A percentile compares a stretch with the other conserved stretches of the same genome.
Conservation (phyloP, 2,113 vertebrate species). For the Butorides virescens region DNA sequence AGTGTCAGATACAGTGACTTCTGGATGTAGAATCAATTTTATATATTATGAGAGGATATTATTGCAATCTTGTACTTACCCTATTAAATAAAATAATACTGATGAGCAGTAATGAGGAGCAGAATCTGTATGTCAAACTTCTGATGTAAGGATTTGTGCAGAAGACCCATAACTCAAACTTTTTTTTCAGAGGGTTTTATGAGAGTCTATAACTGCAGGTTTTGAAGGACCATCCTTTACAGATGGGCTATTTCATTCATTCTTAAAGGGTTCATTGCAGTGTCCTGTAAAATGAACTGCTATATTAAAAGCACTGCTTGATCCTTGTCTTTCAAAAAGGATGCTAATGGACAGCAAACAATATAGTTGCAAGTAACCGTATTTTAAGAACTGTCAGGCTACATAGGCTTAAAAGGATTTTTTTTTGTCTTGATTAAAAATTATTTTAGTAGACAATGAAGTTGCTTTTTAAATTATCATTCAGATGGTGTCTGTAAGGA, state of each 20-base stretch:
- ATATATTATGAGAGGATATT: background rate
- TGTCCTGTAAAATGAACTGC: background rate
- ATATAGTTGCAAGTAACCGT: background rate
- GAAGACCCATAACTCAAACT: background rate
- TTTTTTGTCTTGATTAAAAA: background rate
- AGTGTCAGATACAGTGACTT: background rate
- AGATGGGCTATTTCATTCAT: background rate
- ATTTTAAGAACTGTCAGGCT: background rate
- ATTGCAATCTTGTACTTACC: background rate
- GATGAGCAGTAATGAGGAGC: background rate
- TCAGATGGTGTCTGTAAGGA: background rate
- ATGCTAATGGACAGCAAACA: background rate
- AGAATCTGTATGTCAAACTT: background rate
- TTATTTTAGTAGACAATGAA: background rate
- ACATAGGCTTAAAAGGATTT: background rate
- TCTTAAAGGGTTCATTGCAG: background rate
- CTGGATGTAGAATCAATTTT: background rate
- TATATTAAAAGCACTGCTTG: background rate
- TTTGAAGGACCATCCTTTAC: background rate
- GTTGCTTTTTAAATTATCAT: background rate
- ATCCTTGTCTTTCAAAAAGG: background rate
- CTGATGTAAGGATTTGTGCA: background rate
- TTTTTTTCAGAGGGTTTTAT: background rate
- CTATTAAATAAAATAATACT: background rate
- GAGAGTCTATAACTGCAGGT: background rate